Conservation (phyloP, 2,888 invertebrate species). For the Ophion slaviceki region DNA sequence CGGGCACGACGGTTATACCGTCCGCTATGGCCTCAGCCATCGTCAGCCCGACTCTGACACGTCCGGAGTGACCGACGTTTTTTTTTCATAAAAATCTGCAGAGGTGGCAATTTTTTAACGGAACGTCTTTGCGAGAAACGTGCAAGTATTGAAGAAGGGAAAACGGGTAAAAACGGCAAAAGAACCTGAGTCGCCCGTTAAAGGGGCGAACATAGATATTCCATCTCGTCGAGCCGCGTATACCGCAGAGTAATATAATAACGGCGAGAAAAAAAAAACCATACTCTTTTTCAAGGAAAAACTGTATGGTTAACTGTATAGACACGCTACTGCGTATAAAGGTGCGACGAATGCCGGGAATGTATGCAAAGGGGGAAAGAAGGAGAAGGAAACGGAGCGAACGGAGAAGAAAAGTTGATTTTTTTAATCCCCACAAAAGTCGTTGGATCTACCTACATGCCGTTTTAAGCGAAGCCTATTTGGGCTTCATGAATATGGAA, state of each 20-base stretch:
- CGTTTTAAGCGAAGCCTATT: too few relatives aligned
- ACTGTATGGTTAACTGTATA: constrained; percentile 8
- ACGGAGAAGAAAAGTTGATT: neutral
- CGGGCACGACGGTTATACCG: constrained; percentile 30
- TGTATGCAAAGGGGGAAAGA: constrained; percentile 18
- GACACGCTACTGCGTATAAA: neutral
- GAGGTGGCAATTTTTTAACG: constrained; percentile 61
- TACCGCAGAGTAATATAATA: constrained; percentile 32
- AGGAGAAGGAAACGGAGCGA: neutral
- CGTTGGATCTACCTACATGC: too few relatives aligned
- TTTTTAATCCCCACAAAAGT: too few relatives aligned
- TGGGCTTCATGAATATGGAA: too few relatives aligned
- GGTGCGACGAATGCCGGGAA: neutral
- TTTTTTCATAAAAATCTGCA: constrained; percentile 45
- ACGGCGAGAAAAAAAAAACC: constrained; percentile 42
- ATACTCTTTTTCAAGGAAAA: constrained; percentile 32
- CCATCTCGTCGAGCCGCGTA: neutral
- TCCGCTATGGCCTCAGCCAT: constrained; percentile 14
- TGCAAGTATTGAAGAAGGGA: constrained; percentile 32
- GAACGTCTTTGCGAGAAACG: constrained; percentile 28
- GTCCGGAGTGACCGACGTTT: constrained; percentile 31
- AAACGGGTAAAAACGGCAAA: constrained; percentile 18
- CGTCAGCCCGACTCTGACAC: constrained; percentile 29
- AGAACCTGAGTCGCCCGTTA: constrained; percentile 15
- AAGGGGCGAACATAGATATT: neutral